Evolutionary conservation across 2,888 invertebrate genomes (phyloP).

Genomic region (Formica aserva): DNA sequence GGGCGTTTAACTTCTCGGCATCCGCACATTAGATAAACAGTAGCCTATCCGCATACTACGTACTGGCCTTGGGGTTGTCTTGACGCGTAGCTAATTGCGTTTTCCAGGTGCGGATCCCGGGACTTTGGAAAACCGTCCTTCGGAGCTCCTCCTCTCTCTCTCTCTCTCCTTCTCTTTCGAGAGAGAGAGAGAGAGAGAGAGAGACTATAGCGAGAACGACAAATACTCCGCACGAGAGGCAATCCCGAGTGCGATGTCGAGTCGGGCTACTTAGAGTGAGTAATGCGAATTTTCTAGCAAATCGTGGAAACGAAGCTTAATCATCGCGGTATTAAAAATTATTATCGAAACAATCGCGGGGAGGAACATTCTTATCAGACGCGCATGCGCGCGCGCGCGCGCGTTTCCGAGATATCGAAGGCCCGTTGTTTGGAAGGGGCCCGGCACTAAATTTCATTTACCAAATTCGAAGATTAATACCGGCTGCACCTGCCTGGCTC

Average conservation of each 20-base stretch:
- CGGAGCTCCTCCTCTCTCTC: not conserved
- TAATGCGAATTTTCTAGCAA: slow-evolving; percentile 18
- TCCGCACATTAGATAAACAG: slow-evolving; percentile 52
- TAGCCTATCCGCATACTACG: slow-evolving; percentile 37
- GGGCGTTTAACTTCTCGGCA: slow-evolving; percentile 40
- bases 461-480: slow-evolving; percentile 51
- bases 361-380: not conserved
- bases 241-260: slow-evolving; percentile 28
- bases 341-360: not conserved
- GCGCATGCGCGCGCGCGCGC: not conserved
- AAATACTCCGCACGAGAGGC: slow-evolving; percentile 7
- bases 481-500: slow-evolving; percentile 33
- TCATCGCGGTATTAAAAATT: not conserved
- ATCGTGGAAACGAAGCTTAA: not conserved
- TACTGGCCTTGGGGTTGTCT: slow-evolving; percentile 38
- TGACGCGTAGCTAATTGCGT: slow-evolving; percentile 51
- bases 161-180: not conserved
- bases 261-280: slow-evolving; percentile 39
- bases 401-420: slow-evolving; percentile 5
- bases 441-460: slow-evolving; percentile 48
- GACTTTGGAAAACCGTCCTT: slow-evolving; percentile 30
- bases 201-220: slow-evolving; percentile 21
- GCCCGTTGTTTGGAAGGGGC: slow-evolving; percentile 7
- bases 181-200: not conserved
- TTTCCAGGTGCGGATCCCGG: slow-evolving; percentile 44